These are phyloP conservation scores for Condylostylus longicornis DNA, from an alignment of 1,140 invertebrate species.

Conservation along the genomic window DNA sequence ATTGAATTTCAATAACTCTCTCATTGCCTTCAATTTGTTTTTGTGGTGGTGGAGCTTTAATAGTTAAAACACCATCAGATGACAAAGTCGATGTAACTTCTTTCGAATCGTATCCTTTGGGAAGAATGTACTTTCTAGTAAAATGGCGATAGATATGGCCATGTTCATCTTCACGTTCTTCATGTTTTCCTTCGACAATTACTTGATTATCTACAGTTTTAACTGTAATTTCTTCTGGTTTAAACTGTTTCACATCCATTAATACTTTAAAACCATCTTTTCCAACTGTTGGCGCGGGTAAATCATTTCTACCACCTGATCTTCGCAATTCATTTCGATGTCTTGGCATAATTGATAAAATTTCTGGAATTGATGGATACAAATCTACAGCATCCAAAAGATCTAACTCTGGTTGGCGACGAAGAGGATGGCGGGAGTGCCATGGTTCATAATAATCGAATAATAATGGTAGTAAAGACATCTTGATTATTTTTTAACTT, in stretches of 20 bases:
- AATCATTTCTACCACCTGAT: no score
- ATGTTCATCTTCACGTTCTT: constrained; percentile 51
- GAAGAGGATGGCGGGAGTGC: no score
- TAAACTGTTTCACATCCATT: constrained; percentile 53
- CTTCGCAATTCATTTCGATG: no score
- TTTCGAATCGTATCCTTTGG: constrained; percentile 47
- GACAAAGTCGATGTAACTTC: constrained; percentile 50
- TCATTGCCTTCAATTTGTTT: constrained; percentile 24
- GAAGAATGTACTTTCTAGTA: constrained; percentile 49
- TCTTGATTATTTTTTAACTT: no score
- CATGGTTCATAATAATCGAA: no score
- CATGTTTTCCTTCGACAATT: constrained; percentile 53
- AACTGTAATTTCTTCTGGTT: constrained; percentile 60
- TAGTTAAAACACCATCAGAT: constrained; percentile 55
- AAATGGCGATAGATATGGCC: constrained; percentile 49
- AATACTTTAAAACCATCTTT: constrained; percentile 39
- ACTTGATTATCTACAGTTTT: constrained; percentile 55
- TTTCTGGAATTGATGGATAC: no score
- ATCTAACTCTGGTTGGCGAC: no score
- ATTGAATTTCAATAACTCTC: constrained; percentile 26
- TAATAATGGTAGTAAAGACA: no score
- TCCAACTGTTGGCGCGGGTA: constrained; percentile 21
- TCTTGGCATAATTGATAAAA: no score
- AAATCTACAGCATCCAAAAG: no score
- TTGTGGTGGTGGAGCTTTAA: constrained; percentile 42